Percentiles rank a stretch among this genome's conserved stretches.
Evolutionary conservation across 2,888 invertebrate genomes (phyloP).

Genomic region (Leptinotarsa rubiginosa): DNA sequence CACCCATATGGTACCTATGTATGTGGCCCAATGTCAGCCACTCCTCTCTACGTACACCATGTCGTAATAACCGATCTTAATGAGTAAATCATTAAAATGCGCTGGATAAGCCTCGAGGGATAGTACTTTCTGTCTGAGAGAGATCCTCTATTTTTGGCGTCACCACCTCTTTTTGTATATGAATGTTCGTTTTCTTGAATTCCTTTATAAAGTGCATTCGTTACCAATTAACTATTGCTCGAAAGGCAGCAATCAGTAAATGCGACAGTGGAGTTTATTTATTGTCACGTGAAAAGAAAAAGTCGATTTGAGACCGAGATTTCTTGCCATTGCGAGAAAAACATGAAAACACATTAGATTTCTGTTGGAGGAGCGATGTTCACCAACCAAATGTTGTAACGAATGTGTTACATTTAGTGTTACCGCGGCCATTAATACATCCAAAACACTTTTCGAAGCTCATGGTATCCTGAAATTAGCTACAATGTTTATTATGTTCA

Average conservation of each 20-base stretch:
- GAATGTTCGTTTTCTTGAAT: constrained; percentile 11
- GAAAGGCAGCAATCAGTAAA: constrained; percentile 6
- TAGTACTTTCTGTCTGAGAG: constrained; percentile 42
- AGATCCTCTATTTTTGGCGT: constrained; percentile 33
- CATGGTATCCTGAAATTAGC: too few relatives aligned
- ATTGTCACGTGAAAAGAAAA: neutral
- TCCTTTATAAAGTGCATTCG: constrained; percentile 6
- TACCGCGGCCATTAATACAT: too few relatives aligned
- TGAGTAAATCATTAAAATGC: constrained; percentile 44
- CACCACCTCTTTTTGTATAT: constrained; percentile 22
- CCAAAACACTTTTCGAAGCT: too few relatives aligned
- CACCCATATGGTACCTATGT: constrained; percentile 47
- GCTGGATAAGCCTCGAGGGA: constrained; percentile 37
- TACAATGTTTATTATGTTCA: too few relatives aligned
- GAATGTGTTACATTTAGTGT: too few relatives aligned
- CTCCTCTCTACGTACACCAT: constrained; percentile 41
- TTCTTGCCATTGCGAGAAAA: neutral
- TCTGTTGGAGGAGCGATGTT: neutral
- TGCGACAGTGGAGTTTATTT: constrained; percentile 7
- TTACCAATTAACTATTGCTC: constrained; percentile 5
- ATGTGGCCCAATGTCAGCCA: constrained; percentile 54
- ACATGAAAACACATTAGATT: neutral
- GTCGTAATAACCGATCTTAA: constrained; percentile 47
- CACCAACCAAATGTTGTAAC: too few relatives aligned
- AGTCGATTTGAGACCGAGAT: neutral